These are phyloP conservation scores for Phainopepla nitens DNA, from an alignment of 2,113 vertebrate species.

Conservation along the genomic window DNA sequence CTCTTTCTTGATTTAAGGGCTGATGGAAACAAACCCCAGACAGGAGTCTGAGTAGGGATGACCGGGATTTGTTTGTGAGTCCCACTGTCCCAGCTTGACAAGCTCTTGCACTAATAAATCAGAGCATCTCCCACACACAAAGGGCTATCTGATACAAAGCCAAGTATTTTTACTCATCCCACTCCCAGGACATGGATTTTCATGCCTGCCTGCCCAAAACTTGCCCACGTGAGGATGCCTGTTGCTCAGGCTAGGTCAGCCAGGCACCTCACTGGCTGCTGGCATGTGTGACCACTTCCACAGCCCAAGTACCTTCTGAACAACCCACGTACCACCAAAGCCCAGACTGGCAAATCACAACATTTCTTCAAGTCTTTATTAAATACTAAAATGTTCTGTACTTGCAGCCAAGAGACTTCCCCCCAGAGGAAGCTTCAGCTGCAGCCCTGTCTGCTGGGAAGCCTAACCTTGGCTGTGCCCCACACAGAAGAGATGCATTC, in stretches of 20 bases:
- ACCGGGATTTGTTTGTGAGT: not conserved
- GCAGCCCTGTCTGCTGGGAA: not conserved
- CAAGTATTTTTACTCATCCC: not conserved
- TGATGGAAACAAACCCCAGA: conserved; percentile 1
- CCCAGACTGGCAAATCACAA: not conserved
- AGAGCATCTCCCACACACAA: not conserved
- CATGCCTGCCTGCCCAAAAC: not conserved
- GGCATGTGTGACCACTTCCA: rapidly evolving
- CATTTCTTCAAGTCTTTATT: not conserved
- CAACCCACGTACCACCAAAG: not conserved
- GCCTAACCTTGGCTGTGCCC: rapidly evolving
- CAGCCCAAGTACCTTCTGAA: not conserved
- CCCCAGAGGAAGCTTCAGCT: not conserved
- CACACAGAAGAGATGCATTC: not conserved
- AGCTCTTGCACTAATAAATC: not conserved
- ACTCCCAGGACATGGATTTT: not conserved
- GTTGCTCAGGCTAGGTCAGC: not conserved
- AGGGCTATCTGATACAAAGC: not conserved
- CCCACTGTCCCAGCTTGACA: not conserved
- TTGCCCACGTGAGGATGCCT: not conserved
- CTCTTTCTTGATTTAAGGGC: conserved; percentile 5
- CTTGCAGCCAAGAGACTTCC: not conserved
- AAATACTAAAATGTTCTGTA: not conserved
- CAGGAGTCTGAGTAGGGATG: not conserved
- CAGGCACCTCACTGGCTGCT: not conserved